Conservation (phyloP, 2,888 invertebrate species). For the Cephus spinipes region DNA sequence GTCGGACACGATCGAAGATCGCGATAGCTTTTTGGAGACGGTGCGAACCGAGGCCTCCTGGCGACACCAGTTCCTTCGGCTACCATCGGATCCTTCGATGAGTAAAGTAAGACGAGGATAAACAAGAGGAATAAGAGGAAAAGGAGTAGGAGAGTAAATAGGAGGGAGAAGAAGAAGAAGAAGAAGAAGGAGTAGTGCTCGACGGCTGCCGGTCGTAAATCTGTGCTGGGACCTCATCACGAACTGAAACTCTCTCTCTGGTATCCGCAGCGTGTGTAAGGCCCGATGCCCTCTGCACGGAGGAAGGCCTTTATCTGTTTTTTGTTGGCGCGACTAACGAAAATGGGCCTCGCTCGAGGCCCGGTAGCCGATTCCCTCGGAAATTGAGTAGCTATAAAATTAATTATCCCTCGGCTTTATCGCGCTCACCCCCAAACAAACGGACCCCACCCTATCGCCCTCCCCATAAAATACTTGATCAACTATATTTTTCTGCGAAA, state of each 20-base stretch:
- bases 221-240: conserved; percentile 60
- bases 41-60: background rate
- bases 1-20: background rate
- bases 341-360: conserved; percentile 45
- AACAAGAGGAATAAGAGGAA: conserved; percentile 14
- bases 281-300: conserved; percentile 12
- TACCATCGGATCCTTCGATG: too few relatives aligned
- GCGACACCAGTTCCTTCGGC: too few relatives aligned
- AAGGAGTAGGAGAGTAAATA: conserved; percentile 7
- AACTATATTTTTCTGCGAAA: too few relatives aligned
- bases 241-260: conserved; percentile 47
- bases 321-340: conserved; percentile 54
- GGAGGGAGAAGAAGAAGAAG: conserved; percentile 39
- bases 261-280: conserved; percentile 16
- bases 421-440: conserved; percentile 36
- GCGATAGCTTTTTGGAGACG: background rate
- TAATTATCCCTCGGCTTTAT: conserved; percentile 65
- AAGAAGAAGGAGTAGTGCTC: conserved; percentile 46
- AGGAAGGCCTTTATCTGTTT: conserved; percentile 27
- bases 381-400: conserved; percentile 67
- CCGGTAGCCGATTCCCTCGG: conserved; percentile 64
- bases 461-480: too few relatives aligned
- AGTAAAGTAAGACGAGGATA: too few relatives aligned
- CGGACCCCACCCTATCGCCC: too few relatives aligned
- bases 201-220: conserved; percentile 61